phyloP scores from a whole-genome alignment of 2,113 vertebrate genomes.

The Channa argus region DNA sequence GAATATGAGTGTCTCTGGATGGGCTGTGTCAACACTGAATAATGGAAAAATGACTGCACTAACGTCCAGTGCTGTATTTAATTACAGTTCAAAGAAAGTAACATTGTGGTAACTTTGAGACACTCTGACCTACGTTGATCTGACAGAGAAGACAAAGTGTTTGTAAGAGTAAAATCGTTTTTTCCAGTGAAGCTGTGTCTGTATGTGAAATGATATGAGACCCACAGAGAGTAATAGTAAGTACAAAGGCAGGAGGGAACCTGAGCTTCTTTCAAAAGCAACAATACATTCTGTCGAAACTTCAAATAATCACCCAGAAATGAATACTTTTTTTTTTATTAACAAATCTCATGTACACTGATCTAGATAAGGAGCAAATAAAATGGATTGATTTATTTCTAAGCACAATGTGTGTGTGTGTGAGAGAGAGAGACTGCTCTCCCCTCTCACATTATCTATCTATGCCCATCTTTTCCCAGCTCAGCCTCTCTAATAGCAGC shows the following conservation, averaged over 20 bases:
- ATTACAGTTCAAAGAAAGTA: conserved; percentile 30
- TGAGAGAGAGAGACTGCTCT: background rate
- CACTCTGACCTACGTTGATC: background rate
- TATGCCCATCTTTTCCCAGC: background rate
- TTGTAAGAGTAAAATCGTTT: background rate
- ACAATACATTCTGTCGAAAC: background rate
- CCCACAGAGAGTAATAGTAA: background rate
- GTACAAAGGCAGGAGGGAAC: background rate
- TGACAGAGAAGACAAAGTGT: conserved; percentile 21
- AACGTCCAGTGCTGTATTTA: conserved; percentile 18
- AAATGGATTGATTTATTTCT: background rate
- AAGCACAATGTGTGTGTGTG: no score
- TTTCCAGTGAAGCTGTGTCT: background rate
- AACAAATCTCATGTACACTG: conserved; percentile 1
- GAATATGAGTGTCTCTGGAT: background rate
- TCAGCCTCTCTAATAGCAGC: background rate
- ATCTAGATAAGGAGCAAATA: conserved; percentile 9
- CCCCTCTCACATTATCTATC: background rate
- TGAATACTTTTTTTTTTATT: background rate
- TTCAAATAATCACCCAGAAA: background rate
- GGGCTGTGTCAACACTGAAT: conserved; percentile 16
- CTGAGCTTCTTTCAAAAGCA: background rate
- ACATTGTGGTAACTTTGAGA: background rate
- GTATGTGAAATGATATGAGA: background rate
- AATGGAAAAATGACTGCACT: background rate